Evolutionary conservation across 2,888 invertebrate genomes (phyloP), one percentile per base, ranked within the genome.

Genomic region (Cheilosia grossa): DNA sequence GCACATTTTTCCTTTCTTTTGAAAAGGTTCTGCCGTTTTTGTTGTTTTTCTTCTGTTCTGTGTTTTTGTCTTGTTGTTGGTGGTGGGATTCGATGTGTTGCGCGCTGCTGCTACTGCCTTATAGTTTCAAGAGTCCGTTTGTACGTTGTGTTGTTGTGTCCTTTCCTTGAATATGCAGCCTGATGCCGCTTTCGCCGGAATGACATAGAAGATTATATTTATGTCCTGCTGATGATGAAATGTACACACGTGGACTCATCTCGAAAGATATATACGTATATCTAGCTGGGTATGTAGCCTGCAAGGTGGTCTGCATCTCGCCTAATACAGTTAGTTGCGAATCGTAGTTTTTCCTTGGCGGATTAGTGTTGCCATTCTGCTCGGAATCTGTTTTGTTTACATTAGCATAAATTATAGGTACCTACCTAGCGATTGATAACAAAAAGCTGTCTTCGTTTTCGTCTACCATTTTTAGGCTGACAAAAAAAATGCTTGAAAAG

Each of bases 71-170:
- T 44, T 58, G 47, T 56, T 59, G 51, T 51, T 78, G 53, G 49
- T 73, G 17, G 69, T 70, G 66, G 64, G 58, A 59, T 77, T 59
- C 27, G 53, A 77, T 82, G 44, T 78, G 64, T 77, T 66, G 51
- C 51, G 7, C 37, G 44, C 19, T 42, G 24, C 42, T 30, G 24
- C 33, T 58, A 3, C 44, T 40, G 40, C 40, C 27, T 49, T 49
- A 13, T 51, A 59, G 75, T 63, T 81, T 81, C 17, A 42, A 58
- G 53, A 64, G 70, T 70, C 69, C 58, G 10, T 49, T 78, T 69
- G 61, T 54, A 4, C 30, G 27, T 54, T 6, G 30, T 81, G 42
- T 64, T 73, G 47, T 63, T 59, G 47, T 40, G 51, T 51, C 17
- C 49, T 30, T 69, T 42, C 49, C 58, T 75, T 51, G 51, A 69